These are phyloP conservation scores for Cryptocephalus primarius DNA, from an alignment of 2,888 invertebrate species.

Conservation along the genomic window DNA sequence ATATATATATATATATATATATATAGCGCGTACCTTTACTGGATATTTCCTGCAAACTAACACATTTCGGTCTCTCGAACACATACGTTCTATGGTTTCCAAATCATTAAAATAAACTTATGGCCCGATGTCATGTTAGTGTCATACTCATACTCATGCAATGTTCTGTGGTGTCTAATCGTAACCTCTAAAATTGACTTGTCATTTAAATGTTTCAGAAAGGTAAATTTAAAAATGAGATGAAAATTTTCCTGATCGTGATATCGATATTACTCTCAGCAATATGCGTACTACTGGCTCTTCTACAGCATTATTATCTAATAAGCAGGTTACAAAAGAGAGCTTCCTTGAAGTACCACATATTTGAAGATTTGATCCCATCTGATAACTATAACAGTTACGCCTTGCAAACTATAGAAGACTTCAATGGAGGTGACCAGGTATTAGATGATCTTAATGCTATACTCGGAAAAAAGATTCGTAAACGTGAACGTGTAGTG, in stretches of 20 bases:
- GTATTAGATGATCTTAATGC: slow-evolving; percentile 26
- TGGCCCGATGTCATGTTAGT: too few relatives aligned
- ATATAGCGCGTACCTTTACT: too few relatives aligned
- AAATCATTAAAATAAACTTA: too few relatives aligned
- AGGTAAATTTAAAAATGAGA: slow-evolving; percentile 8
- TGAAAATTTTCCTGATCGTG: slow-evolving; percentile 23
- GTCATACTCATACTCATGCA: too few relatives aligned
- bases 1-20: too few relatives aligned
- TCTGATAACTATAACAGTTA: slow-evolving; percentile 21
- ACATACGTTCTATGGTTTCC: too few relatives aligned
- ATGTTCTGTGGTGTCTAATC: too few relatives aligned
- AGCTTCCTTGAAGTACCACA: slow-evolving; percentile 20
- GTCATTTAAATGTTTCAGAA: too few relatives aligned
- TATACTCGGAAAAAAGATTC: slow-evolving; percentile 20
- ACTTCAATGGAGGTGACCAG: slow-evolving; percentile 19
- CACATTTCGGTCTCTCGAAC: too few relatives aligned
- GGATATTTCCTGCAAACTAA: too few relatives aligned
- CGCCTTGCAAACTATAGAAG: slow-evolving; percentile 16
- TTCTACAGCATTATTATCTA: slow-evolving; percentile 32
- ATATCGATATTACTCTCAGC: slow-evolving; percentile 32
- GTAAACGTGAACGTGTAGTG: slow-evolving; percentile 8
- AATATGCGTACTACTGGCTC: slow-evolving; percentile 32
- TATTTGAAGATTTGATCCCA: slow-evolving; percentile 34
- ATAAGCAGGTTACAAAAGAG: slow-evolving; percentile 22
- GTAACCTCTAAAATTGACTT: too few relatives aligned